phyloP scores from a whole-genome alignment of 2,797 vertebrate species.

The Glyptemys insculpta region DNA sequence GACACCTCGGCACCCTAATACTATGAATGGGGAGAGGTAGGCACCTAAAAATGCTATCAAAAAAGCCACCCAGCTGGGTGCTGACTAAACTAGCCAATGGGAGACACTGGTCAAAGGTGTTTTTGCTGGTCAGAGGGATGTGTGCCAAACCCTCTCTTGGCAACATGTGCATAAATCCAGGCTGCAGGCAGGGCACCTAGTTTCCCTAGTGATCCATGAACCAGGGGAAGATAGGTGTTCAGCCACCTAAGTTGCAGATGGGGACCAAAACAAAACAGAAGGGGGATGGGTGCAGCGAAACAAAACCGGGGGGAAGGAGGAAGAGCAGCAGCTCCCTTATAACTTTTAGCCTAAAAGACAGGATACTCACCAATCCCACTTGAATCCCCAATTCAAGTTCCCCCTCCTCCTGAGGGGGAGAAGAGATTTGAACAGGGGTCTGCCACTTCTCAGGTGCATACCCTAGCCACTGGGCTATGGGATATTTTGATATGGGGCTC shows the following conservation, averaged over 20 bases:
- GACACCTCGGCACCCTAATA: background rate
- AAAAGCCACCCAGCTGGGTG: background rate
- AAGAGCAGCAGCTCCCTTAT: background rate
- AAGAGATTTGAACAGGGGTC: too few species aligned
- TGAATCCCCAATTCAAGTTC: background rate
- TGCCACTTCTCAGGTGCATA: too few species aligned
- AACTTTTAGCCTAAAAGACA: background rate
- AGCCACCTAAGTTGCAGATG: background rate
- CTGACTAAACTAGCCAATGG: background rate
- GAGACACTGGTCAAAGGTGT: background rate
- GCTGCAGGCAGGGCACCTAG: background rate
- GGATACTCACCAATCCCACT: background rate
- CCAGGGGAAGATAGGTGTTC: background rate
- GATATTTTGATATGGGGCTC: too few species aligned
- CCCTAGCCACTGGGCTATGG: too few species aligned
- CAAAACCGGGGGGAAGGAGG: too few species aligned
- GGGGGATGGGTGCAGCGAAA: background rate
- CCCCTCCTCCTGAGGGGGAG: too few species aligned
- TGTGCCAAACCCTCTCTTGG: background rate
- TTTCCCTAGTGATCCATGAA: background rate
- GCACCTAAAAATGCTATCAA: background rate
- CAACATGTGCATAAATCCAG: background rate
- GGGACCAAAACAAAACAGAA: background rate
- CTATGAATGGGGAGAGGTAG: background rate
- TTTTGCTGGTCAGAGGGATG: too few species aligned